Evolutionary conservation across 2,888 invertebrate species (phyloP).

Genomic region (Andrena camellia): DNA sequence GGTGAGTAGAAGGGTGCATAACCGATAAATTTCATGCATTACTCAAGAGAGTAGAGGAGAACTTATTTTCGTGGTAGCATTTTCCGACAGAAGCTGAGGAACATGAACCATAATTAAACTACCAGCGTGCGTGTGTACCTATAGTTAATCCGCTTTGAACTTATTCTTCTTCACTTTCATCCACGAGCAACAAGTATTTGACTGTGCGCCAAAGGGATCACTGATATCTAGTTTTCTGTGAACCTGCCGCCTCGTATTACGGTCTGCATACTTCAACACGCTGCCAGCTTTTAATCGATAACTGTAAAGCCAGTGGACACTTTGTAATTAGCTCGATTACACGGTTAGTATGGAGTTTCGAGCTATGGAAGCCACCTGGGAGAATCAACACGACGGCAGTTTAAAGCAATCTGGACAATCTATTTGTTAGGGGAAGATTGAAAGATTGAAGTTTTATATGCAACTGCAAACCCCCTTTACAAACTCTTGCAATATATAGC

Average conservation of each 20-base stretch:
- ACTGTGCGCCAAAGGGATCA: slow-evolving; percentile 19
- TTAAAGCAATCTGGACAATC: neutral
- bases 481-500: neutral
- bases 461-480: neutral
- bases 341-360: neutral
- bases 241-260: neutral
- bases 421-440: neutral
- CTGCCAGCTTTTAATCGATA: slow-evolving; percentile 4
- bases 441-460: neutral
- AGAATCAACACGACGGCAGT: neutral
- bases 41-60: too few relatives aligned
- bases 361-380: neutral
- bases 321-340: slow-evolving; percentile 1
- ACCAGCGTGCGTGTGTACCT: neutral
- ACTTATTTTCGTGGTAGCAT: too few relatives aligned
- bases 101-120: neutral
- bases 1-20: too few relatives aligned
- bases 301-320: neutral
- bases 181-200: slow-evolving; percentile 32
- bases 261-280: neutral
- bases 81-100: neutral
- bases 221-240: neutral
- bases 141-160: neutral
- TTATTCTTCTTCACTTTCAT: neutral
- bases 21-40: too few relatives aligned